Percentiles rank a stretch among this genome's conserved stretches.
These are phyloP conservation scores for Euzophera pinguis DNA, from an alignment of 2,888 invertebrate genomes.

Conservation along the genomic window DNA sequence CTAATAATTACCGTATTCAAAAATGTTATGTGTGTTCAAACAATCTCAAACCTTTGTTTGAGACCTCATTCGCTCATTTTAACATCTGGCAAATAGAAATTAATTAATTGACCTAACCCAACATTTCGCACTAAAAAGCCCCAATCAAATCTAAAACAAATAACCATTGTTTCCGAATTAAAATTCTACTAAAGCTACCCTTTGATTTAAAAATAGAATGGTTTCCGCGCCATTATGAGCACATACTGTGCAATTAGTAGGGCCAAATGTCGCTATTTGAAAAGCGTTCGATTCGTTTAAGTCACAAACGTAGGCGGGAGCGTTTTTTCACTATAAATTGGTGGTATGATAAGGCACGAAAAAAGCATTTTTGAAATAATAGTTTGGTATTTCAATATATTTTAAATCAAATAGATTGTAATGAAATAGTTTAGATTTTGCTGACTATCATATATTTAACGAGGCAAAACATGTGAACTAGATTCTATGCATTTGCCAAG, in stretches of 20 bases:
- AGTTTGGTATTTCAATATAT: too few species aligned
- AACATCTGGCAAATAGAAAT: not conserved
- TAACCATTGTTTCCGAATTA: slow-evolving; percentile 27
- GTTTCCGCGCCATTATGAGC: slow-evolving; percentile 46
- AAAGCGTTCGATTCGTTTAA: slow-evolving; percentile 21
- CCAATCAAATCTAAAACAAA: slow-evolving; percentile 15
- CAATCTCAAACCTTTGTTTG: too few species aligned
- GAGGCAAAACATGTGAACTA: too few species aligned
- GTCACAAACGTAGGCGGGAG: slow-evolving; percentile 24
- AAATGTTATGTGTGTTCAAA: too few species aligned
- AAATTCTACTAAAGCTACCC: slow-evolving; percentile 14
- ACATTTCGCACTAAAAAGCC: not conserved
- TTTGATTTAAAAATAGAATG: slow-evolving; percentile 41
- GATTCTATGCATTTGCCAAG: too few species aligned
- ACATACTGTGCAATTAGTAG: slow-evolving; percentile 62
- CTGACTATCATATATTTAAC: too few species aligned
- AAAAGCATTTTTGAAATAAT: too few species aligned
- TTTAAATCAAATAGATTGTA: too few species aligned
- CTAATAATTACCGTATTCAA: too few species aligned
- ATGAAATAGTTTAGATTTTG: too few species aligned
- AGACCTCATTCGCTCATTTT: not conserved
- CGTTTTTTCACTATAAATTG: too few species aligned
- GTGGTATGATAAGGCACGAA: too few species aligned
- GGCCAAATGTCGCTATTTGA: slow-evolving; percentile 59
- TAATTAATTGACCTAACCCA: not conserved